Evolutionary conservation across 2,797 vertebrate species (phyloP).

Genomic region (Silurus aristotelis): DNA sequence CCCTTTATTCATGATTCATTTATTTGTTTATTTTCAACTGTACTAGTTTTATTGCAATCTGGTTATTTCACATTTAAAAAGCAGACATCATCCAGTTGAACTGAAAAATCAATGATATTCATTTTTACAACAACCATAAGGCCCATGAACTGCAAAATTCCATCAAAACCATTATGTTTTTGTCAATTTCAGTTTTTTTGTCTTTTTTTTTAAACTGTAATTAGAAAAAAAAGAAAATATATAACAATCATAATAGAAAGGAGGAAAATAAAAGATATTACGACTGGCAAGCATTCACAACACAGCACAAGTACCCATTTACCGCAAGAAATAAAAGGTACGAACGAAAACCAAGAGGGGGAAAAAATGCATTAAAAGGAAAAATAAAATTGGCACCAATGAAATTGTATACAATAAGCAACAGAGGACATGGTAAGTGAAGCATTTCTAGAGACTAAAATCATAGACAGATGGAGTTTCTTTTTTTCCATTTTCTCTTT

Average conservation of each 20-base stretch:
- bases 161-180: slow-evolving; percentile 92
- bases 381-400: slow-evolving; percentile 73
- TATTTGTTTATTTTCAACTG: slow-evolving; percentile 82
- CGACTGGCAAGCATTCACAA: slow-evolving; percentile 98
- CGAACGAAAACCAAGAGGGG: slow-evolving; percentile 68
- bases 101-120: slow-evolving; percentile 89
- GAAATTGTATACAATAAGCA: slow-evolving; percentile 90
- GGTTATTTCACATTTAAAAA: slow-evolving; percentile 99
- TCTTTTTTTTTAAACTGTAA: slow-evolving; percentile 79
- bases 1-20: slow-evolving; percentile 88
- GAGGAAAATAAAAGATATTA: slow-evolving; percentile 77
- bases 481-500: slow-evolving; percentile 68
- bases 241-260: slow-evolving; percentile 88
- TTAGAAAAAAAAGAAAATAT: slow-evolving; percentile 86
- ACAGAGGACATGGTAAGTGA: slow-evolving; percentile 86
- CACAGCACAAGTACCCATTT: slow-evolving; percentile 95
- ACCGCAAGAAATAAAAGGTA: slow-evolving; percentile 91
- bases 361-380: slow-evolving; percentile 59
- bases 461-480: slow-evolving; percentile 81
- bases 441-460: slow-evolving; percentile 90
- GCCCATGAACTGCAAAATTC: slow-evolving; percentile 97
- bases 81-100: slow-evolving; percentile 96
- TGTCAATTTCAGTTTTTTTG: slow-evolving; percentile 78
- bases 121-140: slow-evolving; percentile 96
- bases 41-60: slow-evolving; percentile 98